Percentiles rank a stretch among this genome's conserved stretches.
phyloP scores from a whole-genome alignment of 2,888 invertebrate genomes.

The Drosophila ezoana region DNA sequence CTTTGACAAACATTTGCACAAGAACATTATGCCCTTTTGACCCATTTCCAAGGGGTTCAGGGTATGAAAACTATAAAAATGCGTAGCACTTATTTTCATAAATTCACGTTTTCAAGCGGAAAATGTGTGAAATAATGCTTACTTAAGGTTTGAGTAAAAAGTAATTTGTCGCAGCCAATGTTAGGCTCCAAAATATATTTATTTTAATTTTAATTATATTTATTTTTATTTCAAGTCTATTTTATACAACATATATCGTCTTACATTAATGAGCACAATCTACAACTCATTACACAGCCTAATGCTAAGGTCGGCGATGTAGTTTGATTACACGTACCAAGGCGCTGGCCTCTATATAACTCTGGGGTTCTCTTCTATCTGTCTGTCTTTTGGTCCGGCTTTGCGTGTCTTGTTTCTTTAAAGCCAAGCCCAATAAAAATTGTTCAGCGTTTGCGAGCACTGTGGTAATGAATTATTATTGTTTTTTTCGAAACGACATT shows the following conservation, averaged over 20 bases:
- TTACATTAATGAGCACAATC: constrained; percentile 40
- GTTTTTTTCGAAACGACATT: constrained; percentile 55
- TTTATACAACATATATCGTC: constrained; percentile 14
- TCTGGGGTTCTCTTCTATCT: constrained; percentile 13
- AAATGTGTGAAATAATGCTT: no score
- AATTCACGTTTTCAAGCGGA: no score
- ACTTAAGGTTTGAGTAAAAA: no score
- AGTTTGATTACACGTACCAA: constrained; percentile 25
- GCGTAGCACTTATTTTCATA: no score
- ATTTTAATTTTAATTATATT: background rate
- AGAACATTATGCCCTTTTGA: no score
- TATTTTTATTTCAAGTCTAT: constrained; percentile 7
- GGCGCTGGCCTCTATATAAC: constrained; percentile 29
- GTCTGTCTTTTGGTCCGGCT: background rate
- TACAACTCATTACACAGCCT: constrained; percentile 43
- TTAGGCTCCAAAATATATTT: background rate
- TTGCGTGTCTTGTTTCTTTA: constrained; percentile 20
- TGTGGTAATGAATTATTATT: constrained; percentile 39
- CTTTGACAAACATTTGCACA: no score
- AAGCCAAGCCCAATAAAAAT: constrained; percentile 45
- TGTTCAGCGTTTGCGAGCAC: constrained; percentile 14
- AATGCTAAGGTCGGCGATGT: constrained; percentile 36
- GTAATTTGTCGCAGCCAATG: no score
- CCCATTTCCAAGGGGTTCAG: no score
- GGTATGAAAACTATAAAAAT: no score